phyloP scores from a whole-genome alignment of 2,113 vertebrate genomes.

The Syngnathus floridae region DNA sequence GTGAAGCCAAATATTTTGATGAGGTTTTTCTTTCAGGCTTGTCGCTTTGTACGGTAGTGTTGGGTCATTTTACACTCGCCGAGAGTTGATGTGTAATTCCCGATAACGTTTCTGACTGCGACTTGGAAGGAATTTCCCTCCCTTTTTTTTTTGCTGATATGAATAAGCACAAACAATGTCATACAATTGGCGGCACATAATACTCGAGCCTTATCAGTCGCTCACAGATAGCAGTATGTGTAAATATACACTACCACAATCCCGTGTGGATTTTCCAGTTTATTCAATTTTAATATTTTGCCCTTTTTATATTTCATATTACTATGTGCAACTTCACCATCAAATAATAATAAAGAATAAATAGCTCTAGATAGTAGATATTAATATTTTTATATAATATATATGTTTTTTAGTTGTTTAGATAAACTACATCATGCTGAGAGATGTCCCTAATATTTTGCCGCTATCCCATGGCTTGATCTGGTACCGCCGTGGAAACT shows the following conservation, averaged over 20 bases:
- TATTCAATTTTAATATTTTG: background rate
- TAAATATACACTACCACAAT: background rate
- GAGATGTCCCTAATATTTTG: background rate
- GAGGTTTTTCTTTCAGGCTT: conserved; percentile 43
- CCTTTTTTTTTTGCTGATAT: conserved; percentile 30
- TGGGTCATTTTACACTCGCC: conserved; percentile 39
- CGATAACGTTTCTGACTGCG: conserved; percentile 45
- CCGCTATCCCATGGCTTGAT: background rate
- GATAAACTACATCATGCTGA: too few species aligned
- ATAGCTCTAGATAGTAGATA: too few species aligned
- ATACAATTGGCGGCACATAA: conserved; percentile 21
- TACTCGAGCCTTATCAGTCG: background rate
- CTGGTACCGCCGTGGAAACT: background rate
- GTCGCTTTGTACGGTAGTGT: conserved; percentile 39
- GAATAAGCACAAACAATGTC: conserved; percentile 25
- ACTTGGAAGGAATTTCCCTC: conserved; percentile 46
- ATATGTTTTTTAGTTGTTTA: too few species aligned
- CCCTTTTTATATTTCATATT: background rate
- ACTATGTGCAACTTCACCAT: background rate
- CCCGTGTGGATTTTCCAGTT: background rate
- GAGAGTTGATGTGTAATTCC: conserved; percentile 54
- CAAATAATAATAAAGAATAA: background rate
- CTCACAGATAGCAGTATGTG: background rate
- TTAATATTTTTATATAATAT: too few species aligned
- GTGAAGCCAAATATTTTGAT: conserved; percentile 36